Evolutionary conservation across 1,140 invertebrate genomes (phyloP).

Genomic region (Drosophila mauritiana): DNA sequence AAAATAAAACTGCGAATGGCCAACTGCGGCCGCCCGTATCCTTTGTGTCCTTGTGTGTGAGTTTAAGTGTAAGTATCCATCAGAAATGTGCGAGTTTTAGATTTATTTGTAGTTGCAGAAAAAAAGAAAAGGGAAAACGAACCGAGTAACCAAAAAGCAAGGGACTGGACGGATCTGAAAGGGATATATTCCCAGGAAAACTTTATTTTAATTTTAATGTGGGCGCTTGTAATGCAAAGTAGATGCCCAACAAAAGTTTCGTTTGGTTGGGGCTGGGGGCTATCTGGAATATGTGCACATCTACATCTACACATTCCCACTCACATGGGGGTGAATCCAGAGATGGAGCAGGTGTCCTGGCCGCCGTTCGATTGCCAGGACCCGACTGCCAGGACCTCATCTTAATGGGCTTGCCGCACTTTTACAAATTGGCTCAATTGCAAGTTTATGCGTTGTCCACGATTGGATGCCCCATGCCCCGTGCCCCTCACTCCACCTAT

Average conservation of each 20-base stretch:
- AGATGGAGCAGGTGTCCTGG: slow-evolving; percentile 38
- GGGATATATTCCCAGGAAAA: slow-evolving; percentile 44
- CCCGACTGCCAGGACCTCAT: slow-evolving; percentile 34
- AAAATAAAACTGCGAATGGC: slow-evolving; percentile 77
- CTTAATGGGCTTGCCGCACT: slow-evolving; percentile 80
- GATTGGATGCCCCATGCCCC: slow-evolving; percentile 20
- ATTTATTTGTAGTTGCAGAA: slow-evolving; percentile 77
- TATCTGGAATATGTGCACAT: slow-evolving; percentile 4
- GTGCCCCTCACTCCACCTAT: neutral
- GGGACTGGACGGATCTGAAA: slow-evolving; percentile 24
- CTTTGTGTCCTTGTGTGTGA: slow-evolving; percentile 28
- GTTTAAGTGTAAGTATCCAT: slow-evolving; percentile 46
- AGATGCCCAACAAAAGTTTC: slow-evolving; percentile 48
- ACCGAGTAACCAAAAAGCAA: neutral
- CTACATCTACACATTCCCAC: neutral
- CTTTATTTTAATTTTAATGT: slow-evolving; percentile 81
- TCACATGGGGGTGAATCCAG: neutral
- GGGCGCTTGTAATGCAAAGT: slow-evolving; percentile 77
- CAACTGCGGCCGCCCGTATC: slow-evolving; percentile 74
- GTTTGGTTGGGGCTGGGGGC: slow-evolving; percentile 1
- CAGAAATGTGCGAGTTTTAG: slow-evolving; percentile 81
- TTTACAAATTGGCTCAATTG: slow-evolving; percentile 83
- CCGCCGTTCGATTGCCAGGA: slow-evolving; percentile 11
- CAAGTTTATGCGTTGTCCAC: slow-evolving; percentile 72
- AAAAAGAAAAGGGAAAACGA: slow-evolving; percentile 2